Percentiles rank a stretch among this genome's conserved stretches.
Evolutionary conservation across 2,888 invertebrate genomes (phyloP).

Genomic region (Heteromyza rotundicornis): DNA sequence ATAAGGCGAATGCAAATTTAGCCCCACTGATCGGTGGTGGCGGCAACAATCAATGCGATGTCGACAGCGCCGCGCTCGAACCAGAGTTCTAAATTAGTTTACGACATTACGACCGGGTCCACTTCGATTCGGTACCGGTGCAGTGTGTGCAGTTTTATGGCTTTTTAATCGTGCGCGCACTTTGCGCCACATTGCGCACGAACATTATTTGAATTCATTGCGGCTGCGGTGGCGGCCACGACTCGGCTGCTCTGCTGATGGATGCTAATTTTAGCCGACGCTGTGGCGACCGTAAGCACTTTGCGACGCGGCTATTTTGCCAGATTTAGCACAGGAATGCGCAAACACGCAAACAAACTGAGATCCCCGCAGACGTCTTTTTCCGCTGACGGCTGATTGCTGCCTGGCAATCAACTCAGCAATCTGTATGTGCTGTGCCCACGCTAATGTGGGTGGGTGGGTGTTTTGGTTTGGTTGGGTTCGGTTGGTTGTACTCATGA

Average conservation of each 20-base stretch:
- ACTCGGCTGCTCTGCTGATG: background rate
- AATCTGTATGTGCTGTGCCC: background rate
- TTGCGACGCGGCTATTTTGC: background rate
- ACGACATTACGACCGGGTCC: too few species aligned
- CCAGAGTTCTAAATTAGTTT: too few species aligned
- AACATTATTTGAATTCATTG: constrained; percentile 14
- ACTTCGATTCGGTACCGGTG: background rate
- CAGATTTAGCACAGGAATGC: constrained; percentile 3
- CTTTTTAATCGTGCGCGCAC: constrained; percentile 44
- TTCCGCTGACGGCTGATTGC: background rate
- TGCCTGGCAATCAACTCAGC: background rate
- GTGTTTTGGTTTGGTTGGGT: background rate
- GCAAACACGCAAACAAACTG: background rate
- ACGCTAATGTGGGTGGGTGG: background rate
- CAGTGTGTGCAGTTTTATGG: constrained; percentile 39
- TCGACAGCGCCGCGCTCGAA: background rate
- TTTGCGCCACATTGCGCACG: constrained; percentile 24
- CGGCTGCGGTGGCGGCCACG: background rate
- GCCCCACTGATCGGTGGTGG: background rate
- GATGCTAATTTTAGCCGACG: background rate
- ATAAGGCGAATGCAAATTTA: background rate
- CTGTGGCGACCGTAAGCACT: background rate
- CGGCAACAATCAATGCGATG: background rate
- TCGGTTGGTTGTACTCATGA: too few species aligned
- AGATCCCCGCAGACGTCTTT: background rate